Evolutionary conservation across 2,888 invertebrate genomes (phyloP).

Genomic region (Rapana venosa): DNA sequence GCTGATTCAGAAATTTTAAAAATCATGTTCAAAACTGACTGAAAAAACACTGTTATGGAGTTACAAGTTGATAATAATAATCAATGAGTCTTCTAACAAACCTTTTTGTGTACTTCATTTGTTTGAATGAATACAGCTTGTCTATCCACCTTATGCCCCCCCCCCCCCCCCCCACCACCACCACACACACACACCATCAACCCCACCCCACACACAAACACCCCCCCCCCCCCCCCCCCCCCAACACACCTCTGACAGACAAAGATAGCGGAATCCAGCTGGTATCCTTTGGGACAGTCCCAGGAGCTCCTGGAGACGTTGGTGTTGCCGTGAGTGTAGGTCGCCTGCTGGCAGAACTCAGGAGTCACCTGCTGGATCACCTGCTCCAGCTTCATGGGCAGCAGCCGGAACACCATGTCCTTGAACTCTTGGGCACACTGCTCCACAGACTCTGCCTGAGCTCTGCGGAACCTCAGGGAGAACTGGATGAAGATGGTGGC

Average conservation of each 20-base stretch:
- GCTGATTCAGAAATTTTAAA: too few relatives aligned
- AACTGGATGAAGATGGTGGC: constrained; percentile 51
- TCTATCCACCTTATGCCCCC: too few relatives aligned
- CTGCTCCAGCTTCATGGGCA: constrained; percentile 44
- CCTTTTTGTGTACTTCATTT: too few relatives aligned
- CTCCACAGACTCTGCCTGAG: constrained; percentile 42
- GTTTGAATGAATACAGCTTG: too few relatives aligned
- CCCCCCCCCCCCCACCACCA: background rate
- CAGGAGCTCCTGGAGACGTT: constrained; percentile 47
- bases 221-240: background rate
- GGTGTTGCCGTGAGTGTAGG: constrained; percentile 41
- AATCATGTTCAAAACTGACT: too few relatives aligned
- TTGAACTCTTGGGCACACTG: constrained; percentile 48
- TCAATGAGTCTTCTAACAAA: too few relatives aligned
- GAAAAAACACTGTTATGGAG: too few relatives aligned
- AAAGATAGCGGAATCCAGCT: constrained; percentile 36
- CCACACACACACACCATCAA: too few relatives aligned
- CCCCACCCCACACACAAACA: background rate
- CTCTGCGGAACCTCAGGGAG: constrained; percentile 40
- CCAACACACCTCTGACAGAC: constrained; percentile 37
- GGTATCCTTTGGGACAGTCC: constrained; percentile 48
- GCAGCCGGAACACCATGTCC: constrained; percentile 8
- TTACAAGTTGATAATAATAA: too few relatives aligned
- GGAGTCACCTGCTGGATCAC: constrained; percentile 40
- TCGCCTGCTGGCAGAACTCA: constrained; percentile 39